phyloP scores from a whole-genome alignment of 2,113 vertebrate species.

The Alethe castanea region DNA sequence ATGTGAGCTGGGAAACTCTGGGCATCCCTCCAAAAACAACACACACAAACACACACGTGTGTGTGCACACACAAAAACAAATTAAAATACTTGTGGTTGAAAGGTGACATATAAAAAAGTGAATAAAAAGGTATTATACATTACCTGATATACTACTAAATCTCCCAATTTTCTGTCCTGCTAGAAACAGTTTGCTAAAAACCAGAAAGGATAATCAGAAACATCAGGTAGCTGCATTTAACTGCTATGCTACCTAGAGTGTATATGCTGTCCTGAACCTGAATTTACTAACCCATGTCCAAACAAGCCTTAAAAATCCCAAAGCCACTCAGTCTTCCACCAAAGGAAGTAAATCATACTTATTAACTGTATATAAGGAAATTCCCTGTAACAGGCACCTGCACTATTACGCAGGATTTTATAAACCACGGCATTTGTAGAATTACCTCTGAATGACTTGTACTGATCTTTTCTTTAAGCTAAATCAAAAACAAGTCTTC shows the following conservation, averaged over 20 bases:
- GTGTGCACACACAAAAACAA: constrained; percentile 28
- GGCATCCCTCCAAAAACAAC: constrained; percentile 46
- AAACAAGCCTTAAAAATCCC: not conserved
- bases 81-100: constrained; percentile 61
- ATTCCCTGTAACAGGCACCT: not conserved
- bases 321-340: not conserved
- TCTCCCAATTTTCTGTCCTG: not conserved
- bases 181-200: not conserved
- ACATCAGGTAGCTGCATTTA: not conserved
- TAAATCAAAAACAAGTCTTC: not conserved
- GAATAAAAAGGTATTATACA: constrained; percentile 42
- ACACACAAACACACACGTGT: not conserved
- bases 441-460: not conserved
- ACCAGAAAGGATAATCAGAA: not conserved
- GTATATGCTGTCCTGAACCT: not conserved
- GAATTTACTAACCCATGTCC: not conserved
- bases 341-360: not conserved
- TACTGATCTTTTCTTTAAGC: not conserved
- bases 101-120: constrained; percentile 50
- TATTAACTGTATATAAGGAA: not conserved
- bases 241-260: not conserved
- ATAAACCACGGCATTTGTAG: not conserved
- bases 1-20: constrained; percentile 25
- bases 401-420: not conserved
- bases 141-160: not conserved